These are phyloP conservation scores for Dinoponera quadriceps DNA, from an alignment of 1,140 invertebrate genomes.

Conservation along the genomic window DNA sequence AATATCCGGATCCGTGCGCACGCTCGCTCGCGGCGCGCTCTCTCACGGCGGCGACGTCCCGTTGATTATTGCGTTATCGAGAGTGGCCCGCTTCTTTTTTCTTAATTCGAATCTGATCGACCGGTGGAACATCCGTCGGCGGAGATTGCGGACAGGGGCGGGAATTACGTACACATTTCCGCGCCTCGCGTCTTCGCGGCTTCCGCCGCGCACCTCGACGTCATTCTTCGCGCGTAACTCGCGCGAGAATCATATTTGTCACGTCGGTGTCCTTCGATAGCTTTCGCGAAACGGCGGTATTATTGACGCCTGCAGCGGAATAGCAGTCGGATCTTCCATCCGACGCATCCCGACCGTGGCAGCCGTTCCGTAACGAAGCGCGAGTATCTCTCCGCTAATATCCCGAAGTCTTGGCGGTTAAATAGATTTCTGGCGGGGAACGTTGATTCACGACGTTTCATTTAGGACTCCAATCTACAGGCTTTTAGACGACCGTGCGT, in stretches of 20 bases:
- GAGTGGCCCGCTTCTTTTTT: not conserved
- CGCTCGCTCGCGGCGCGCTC: not conserved
- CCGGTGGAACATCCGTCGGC: constrained; percentile 14
- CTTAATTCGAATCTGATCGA: not conserved
- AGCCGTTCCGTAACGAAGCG: not conserved
- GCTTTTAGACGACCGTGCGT: constrained; percentile 56
- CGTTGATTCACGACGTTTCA: constrained; percentile 65
- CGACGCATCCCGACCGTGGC: no score
- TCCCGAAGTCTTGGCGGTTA: not conserved
- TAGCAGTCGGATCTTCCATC: no score
- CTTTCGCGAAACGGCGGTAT: no score
- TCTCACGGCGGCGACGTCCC: not conserved
- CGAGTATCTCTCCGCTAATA: not conserved
- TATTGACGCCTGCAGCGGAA: no score
- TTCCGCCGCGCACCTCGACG: not conserved
- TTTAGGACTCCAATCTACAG: constrained; percentile 73
- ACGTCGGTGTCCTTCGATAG: no score
- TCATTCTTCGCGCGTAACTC: not conserved
- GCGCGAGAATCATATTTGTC: not conserved
- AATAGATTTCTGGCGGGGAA: constrained; percentile 44
- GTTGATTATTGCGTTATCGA: constrained; percentile 39
- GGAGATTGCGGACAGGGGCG: constrained; percentile 21
- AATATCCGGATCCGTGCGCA: constrained; percentile 53
- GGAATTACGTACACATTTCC: not conserved
- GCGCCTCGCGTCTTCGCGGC: not conserved